Base-by-base conservation (phyloP, 2,888 invertebrate genomes). In the Lottia scabra region DNA sequence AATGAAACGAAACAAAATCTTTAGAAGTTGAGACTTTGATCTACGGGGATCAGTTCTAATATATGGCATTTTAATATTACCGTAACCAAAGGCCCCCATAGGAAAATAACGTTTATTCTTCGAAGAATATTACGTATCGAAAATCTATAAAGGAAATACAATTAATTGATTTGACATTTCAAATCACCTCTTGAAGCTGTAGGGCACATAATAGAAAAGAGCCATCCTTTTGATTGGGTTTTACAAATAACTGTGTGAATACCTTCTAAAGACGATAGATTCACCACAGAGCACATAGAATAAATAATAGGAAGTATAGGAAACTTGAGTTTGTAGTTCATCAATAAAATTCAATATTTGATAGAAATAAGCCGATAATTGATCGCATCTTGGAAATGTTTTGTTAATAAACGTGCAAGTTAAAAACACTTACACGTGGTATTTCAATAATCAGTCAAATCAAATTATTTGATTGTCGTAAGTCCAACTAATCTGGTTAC, bases 151-250 rank as follows among this genome's bases (percentile, higher is more conserved):
- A 56, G 56, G 56, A 23, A 56, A 56, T 23, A 56, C 23, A 56
- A 56, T 56, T 56, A 56, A 56, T 56, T 56, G 56, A 56, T 56
- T 56, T 56, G 56, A 56, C 56, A 56, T 56, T 56, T 56, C 19
- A 56, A 56, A 56, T 56, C 56, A 56, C 56, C 56, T 23, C 56
- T 56, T 23, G 23, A 56, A 56, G 56, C 56, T 56, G 19, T 19
- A 19, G 56, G 56, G 56, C 56, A 56, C 23, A 23, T 56, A 56
- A 56, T 56, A 56, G 19, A 23, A 19, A 56, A 10, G 56, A 16
- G 19, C 19, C 23, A 23, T 56, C 23, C 56, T 10, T 56, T 56
- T 56, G 56, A 56, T 56, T 56, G 56, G 19, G 56, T 23, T 23
- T 56, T 23, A 56, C 56, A 56, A 56, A 56, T 23, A 38, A 10